Percentiles rank a stretch among this genome's conserved stretches.
These are phyloP conservation scores for Stenurella melanura DNA, from an alignment of 2,888 invertebrate genomes.

Conservation along the genomic window DNA sequence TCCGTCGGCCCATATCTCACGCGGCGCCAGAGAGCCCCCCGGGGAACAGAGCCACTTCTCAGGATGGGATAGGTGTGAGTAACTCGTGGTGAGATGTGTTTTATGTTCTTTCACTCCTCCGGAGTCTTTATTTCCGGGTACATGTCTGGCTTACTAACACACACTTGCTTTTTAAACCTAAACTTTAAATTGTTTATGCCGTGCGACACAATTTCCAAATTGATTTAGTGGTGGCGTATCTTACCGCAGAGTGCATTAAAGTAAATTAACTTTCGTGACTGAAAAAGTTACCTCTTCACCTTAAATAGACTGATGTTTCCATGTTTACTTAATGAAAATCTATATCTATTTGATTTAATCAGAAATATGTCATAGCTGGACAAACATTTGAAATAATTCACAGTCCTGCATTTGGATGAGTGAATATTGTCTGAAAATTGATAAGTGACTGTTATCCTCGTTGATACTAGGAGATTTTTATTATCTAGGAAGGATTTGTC, in stretches of 20 bases:
- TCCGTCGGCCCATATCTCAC: constrained; percentile 66
- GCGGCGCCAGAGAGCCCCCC: constrained; percentile 66
- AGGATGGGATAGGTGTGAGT: constrained; percentile 62
- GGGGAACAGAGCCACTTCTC: constrained; percentile 59
- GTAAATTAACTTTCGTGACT: constrained; percentile 5
- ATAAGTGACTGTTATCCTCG: no score
- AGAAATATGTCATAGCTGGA: no score
- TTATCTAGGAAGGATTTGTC: no score
- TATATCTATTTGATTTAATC: no score
- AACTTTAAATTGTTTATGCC: constrained; percentile 25
- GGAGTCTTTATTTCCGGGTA: constrained; percentile 49
- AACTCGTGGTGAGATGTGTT: constrained; percentile 58
- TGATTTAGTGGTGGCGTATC: constrained; percentile 9
- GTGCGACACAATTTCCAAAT: constrained; percentile 1
- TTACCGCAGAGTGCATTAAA: constrained; percentile 7
- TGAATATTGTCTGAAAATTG: no score
- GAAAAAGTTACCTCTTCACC: background rate
- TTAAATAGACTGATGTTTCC: background rate
- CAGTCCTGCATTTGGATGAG: no score
- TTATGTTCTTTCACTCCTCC: constrained; percentile 56
- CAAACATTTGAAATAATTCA: no score
- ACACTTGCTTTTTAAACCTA: constrained; percentile 19
- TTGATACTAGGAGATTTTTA: no score
- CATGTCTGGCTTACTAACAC: constrained; percentile 51
- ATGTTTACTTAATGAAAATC: background rate